Percentiles rank a stretch among this genome's conserved stretches.
Evolutionary conservation across 2,888 invertebrate species (phyloP).

Genomic region (Drosophila parthenogenetica): DNA sequence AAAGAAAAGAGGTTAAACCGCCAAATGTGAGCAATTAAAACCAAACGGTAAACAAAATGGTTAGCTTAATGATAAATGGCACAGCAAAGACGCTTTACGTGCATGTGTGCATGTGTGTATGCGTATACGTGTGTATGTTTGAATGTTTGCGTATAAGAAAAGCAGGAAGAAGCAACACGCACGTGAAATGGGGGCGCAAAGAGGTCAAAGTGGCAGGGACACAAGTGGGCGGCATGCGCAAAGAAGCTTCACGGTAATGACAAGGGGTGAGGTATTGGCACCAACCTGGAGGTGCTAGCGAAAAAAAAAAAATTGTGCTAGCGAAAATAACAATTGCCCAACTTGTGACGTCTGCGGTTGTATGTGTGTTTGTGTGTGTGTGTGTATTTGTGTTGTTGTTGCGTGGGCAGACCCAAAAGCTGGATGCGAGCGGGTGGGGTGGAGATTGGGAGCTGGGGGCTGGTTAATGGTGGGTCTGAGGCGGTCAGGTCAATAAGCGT

Average conservation of each 20-base stretch:
- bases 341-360: slow-evolving; percentile 23
- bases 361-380: not conserved
- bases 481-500: slow-evolving; percentile 55
- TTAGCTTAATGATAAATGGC: slow-evolving; percentile 26
- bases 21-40: slow-evolving; percentile 28
- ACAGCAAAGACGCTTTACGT: not conserved
- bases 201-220: slow-evolving; percentile 35
- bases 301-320: slow-evolving; percentile 27
- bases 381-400: slow-evolving; percentile 3
- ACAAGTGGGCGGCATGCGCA: slow-evolving; percentile 68
- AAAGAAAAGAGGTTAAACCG: slow-evolving; percentile 21
- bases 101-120: slow-evolving; percentile 1
- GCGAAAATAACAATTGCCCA: slow-evolving; percentile 49
- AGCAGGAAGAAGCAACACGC: slow-evolving; percentile 39
- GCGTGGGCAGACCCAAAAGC: slow-evolving; percentile 3
- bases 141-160: slow-evolving; percentile 5
- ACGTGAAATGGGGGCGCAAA: slow-evolving; percentile 33
- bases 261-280: slow-evolving; percentile 14
- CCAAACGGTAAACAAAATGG: slow-evolving; percentile 40
- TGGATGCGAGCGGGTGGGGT: not conserved
- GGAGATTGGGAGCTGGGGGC: not conserved
- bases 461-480: slow-evolving; percentile 1
- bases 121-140: not conserved
- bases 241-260: not conserved
- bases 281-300: slow-evolving; percentile 23